Conservation (phyloP, 1,140 invertebrate genomes). For the Nasonia giraulti region DNA sequence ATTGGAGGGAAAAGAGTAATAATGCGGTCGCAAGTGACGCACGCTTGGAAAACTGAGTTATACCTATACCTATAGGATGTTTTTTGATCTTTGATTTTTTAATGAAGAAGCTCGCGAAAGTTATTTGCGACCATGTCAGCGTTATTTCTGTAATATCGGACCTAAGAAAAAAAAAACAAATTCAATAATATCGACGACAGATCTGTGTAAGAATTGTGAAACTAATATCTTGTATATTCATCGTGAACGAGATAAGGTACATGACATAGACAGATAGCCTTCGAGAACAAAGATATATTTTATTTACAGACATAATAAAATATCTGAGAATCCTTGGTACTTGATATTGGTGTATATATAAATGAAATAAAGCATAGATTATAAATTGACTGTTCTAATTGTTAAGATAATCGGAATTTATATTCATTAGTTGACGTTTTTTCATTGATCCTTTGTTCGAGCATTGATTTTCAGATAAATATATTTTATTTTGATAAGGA, state of each 20-base stretch:
- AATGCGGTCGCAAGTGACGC: not conserved
- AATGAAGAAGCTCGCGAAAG: not conserved
- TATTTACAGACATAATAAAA: conserved; percentile 53
- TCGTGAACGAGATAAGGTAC: conserved; percentile 2
- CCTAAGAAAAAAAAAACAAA: conserved; percentile 13
- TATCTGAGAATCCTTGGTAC: conserved; percentile 50
- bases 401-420: conserved; percentile 45
- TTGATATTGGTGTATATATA: conserved; percentile 48
- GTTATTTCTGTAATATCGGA: conserved; percentile 21
- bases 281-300: conserved; percentile 55
- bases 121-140: conserved; percentile 11
- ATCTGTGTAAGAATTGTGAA: conserved; percentile 41
- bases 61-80: not conserved
- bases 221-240: conserved; percentile 49
- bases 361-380: not conserved
- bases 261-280: conserved; percentile 46
- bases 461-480: conserved; percentile 43
- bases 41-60: not conserved
- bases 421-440: not conserved
- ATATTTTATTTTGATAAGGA: conserved; percentile 40
- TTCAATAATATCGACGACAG: conserved; percentile 9
- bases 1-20: not conserved
- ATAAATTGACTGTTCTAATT: conserved; percentile 47
- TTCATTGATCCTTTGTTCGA: conserved; percentile 20
- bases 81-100: not conserved